Evolutionary conservation across 2,797 vertebrate genomes (phyloP).

Genomic region (Euphonia xanthogaster): DNA sequence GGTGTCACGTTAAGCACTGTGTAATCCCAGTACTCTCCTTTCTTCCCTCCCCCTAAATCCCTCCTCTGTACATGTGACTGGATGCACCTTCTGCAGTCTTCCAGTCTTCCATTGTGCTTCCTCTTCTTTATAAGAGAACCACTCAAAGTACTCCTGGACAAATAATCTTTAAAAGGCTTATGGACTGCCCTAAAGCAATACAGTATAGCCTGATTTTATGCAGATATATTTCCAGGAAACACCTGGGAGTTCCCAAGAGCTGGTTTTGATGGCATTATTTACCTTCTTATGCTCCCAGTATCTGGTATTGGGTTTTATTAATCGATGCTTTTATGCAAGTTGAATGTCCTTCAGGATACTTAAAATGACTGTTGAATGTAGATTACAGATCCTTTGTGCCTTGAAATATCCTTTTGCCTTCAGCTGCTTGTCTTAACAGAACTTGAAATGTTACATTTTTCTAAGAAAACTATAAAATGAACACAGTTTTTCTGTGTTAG

Average conservation of each 20-base stretch:
- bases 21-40: background rate
- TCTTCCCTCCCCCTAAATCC: background rate
- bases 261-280: background rate
- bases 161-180: background rate
- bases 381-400: background rate
- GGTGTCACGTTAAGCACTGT: background rate
- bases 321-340: background rate
- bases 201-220: background rate
- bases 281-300: background rate
- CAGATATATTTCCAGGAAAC: background rate
- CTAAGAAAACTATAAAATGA: constrained; percentile 29
- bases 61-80: background rate
- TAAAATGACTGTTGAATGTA: background rate
- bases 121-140: background rate
- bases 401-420: constrained; percentile 17
- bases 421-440: background rate
- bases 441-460: constrained; percentile 25
- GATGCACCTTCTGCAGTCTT: background rate
- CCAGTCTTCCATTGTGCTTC: background rate
- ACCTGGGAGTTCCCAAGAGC: background rate
- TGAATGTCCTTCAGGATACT: background rate
- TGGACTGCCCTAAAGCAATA: background rate
- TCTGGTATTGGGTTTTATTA: background rate
- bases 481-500: constrained; percentile 11
- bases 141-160: background rate